Evolutionary conservation across 1,140 invertebrate genomes (phyloP), one percentile per base, ranked within the genome.

Genomic region (Lasaia peninsularis): DNA sequence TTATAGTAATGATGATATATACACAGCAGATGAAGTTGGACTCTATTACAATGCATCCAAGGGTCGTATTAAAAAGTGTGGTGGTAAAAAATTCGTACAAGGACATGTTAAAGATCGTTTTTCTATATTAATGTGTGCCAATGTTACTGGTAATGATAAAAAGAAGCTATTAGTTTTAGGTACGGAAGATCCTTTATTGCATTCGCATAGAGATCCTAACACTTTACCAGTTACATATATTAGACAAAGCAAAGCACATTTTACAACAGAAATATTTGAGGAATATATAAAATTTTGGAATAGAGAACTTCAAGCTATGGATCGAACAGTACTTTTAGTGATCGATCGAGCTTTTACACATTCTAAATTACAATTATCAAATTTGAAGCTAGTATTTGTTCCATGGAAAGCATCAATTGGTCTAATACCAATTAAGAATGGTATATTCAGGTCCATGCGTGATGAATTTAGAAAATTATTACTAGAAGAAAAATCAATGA

Each of bases 1-100:
- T 24, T 48, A 48, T 21, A 48, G 44, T 24, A 48, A 48, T 48
- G 44, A 48, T n/a, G 44, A 48, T n/a, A 48, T 48, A 2, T 48
- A 48, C n/a, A 48, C 44, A 48, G 44, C 44, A 12, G 44, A 48
- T 48, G 44, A 48, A 21, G 44, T 48, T 20, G 44, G 44, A 48
- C 2, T 48, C 2, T 48, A 21, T 24, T 48, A 48, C 5, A 48
- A 48, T 5, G 40, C 40, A 21, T 48, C 40, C n/a, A 48, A 48
- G 20, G 40, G 40, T 6, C 18, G 40, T 4, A 48, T 48, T 11
- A 48, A 48, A 48, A 48, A 48, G 16, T 48, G 40, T 48, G 40
- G 40, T 5, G 40, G 40, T 10, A 48, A 48, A 11, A 48, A 48
- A n/a, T 48, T 48, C 7, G 40, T 48, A 21, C 40, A 48, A 48